A percentile compares a stretch with the other conserved stretches of the same genome.
Evolutionary conservation across 2,888 invertebrate genomes (phyloP).

Genomic region (Lasioglossum pauxillum): DNA sequence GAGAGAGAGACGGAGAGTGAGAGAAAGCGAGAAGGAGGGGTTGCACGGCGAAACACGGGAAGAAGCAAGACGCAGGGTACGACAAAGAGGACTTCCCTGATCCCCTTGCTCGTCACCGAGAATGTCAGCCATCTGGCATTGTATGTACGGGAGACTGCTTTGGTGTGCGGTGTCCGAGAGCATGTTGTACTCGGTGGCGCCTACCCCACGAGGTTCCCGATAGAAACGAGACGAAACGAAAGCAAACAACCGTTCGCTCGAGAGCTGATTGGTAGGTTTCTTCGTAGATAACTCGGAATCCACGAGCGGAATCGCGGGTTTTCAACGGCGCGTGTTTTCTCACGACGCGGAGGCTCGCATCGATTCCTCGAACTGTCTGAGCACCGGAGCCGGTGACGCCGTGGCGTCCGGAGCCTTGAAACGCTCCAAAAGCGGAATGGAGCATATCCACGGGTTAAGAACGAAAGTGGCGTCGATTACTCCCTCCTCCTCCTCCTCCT

Average conservation of each 20-base stretch:
- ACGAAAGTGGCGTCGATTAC: conserved; percentile 52
- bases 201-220: conserved; percentile 55
- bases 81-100: conserved; percentile 55
- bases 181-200: conserved; percentile 63
- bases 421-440: conserved; percentile 49
- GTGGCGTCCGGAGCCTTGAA: conserved; percentile 31
- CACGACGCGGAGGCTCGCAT: conserved; percentile 3
- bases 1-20: neutral
- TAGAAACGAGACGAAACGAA: conserved; percentile 12
- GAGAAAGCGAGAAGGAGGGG: neutral
- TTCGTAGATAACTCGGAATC: neutral
- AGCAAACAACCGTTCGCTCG: conserved; percentile 36
- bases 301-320: neutral
- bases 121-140: conserved; percentile 71
- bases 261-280: conserved; percentile 2
- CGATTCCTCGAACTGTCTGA: conserved; percentile 43
- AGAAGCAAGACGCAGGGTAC: conserved; percentile 21
- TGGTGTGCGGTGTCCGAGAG: conserved; percentile 28
- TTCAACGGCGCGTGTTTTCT: conserved; percentile 30
- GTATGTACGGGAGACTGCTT: conserved; percentile 18
- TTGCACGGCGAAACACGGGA: neutral
- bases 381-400: conserved; percentile 8
- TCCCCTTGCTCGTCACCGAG: conserved; percentile 56
- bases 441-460: conserved; percentile 38
- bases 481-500: conserved; percentile 1